phyloP scores from a whole-genome alignment of 2,797 vertebrate species.

The Rhabdophis nuchalis region DNA sequence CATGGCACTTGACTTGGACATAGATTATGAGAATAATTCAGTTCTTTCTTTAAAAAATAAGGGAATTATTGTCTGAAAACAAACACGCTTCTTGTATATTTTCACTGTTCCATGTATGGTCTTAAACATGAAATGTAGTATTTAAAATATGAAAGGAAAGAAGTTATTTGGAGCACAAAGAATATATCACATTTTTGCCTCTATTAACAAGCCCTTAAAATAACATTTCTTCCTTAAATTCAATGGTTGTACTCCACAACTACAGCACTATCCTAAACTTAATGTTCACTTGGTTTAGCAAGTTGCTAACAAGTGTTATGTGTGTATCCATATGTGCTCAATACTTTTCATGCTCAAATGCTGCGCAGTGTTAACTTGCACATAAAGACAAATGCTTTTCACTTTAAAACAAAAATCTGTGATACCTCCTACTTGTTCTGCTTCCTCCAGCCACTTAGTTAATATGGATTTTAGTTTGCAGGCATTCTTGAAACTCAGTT shows the following conservation, averaged over 20 bases:
- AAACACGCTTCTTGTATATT: background rate
- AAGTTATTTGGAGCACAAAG: background rate
- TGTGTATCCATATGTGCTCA: background rate
- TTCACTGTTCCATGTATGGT: background rate
- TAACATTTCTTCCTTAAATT: background rate
- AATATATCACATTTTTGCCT: background rate
- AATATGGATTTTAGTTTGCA: conserved; percentile 97
- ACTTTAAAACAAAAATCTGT: background rate
- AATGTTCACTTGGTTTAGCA: background rate
- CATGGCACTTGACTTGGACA: background rate
- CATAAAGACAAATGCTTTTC: background rate
- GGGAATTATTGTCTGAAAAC: background rate
- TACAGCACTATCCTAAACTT: background rate
- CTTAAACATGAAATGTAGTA: background rate
- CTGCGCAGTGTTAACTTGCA: too few relatives aligned
- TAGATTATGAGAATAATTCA: background rate
- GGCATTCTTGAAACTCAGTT: conserved; percentile 97
- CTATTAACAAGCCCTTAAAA: background rate
- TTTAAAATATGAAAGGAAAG: background rate
- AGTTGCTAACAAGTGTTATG: background rate
- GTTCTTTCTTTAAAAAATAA: background rate
- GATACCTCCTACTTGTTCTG: conserved; percentile 95
- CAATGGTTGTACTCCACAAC: background rate
- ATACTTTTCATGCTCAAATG: background rate
- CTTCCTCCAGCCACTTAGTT: conserved; percentile 96